These are phyloP conservation scores for Eudasyphora cyanicolor DNA, from an alignment of 2,888 invertebrate genomes.

Conservation along the genomic window DNA sequence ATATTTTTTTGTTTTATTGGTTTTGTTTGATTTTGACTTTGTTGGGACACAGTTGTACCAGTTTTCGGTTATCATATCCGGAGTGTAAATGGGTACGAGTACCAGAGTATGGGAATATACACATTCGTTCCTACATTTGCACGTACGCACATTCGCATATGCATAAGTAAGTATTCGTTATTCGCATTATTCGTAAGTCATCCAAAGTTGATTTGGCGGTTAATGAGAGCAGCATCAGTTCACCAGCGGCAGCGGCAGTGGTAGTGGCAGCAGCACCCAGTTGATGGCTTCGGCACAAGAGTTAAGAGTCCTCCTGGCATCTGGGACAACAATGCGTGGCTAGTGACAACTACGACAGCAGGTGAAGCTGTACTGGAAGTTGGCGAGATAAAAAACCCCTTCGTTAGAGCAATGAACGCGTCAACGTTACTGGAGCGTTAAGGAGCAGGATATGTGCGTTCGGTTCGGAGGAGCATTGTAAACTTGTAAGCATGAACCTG, in stretches of 20 bases:
- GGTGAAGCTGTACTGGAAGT: constrained; percentile 21
- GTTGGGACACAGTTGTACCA: constrained; percentile 25
- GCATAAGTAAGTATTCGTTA: no score
- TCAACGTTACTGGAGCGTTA: constrained; percentile 3
- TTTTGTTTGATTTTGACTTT: background rate
- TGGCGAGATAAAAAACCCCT: background rate
- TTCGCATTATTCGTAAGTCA: constrained; percentile 17
- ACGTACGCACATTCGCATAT: background rate
- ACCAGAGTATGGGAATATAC: background rate
- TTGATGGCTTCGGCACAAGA: constrained; percentile 8
- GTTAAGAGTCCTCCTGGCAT: background rate
- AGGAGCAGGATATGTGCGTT: background rate
- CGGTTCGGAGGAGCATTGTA: background rate
- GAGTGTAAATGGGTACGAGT: constrained; percentile 5
- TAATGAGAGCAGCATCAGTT: constrained; percentile 5
- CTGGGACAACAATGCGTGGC: constrained; percentile 15
- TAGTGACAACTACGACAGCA: constrained; percentile 14
- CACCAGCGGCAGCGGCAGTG: background rate
- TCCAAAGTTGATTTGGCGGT: constrained; percentile 27
- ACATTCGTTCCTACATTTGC: background rate
- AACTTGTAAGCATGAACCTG: background rate
- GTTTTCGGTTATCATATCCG: constrained; percentile 30
- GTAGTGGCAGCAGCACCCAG: background rate
- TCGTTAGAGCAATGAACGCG: constrained; percentile 6
- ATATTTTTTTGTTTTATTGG: background rate